These are phyloP conservation scores for Rhombomys opimus DNA, from an alignment of 2,113 vertebrate species.

Conservation along the genomic window DNA sequence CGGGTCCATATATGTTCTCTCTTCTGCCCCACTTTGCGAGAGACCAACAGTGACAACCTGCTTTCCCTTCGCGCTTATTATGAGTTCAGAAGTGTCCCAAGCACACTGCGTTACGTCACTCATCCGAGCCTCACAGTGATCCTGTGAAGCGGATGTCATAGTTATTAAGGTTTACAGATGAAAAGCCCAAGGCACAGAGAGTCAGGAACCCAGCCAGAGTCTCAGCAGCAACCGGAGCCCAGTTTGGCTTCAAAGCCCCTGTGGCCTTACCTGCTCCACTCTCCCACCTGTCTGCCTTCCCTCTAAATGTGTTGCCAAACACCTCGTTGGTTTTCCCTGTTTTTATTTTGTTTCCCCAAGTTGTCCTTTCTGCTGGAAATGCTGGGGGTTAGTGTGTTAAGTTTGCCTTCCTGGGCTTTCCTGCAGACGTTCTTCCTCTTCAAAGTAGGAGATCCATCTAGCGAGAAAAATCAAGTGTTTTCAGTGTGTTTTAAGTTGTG, in stretches of 20 bases:
- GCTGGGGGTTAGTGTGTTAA: background rate
- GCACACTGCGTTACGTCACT: background rate
- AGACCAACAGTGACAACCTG: background rate
- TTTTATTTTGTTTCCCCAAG: background rate
- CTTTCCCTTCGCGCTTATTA: slow-evolving; percentile 19
- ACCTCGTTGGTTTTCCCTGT: background rate
- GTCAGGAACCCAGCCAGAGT: background rate
- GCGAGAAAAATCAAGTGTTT: too few species aligned
- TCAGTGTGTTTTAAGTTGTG: background rate
- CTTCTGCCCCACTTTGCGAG: background rate
- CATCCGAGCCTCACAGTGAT: background rate
- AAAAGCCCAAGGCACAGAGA: background rate
- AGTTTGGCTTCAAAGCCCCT: slow-evolving; percentile 6
- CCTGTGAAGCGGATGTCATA: background rate
- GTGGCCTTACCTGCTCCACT: background rate
- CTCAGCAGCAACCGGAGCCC: background rate
- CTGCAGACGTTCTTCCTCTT: background rate
- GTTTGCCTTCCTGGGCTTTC: background rate
- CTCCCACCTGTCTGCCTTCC: background rate
- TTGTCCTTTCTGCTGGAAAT: background rate
- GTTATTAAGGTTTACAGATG: background rate
- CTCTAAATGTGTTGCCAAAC: background rate
- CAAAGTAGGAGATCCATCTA: background rate
- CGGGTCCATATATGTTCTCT: background rate
- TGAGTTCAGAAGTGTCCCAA: slow-evolving; percentile 20